A percentile compares a stretch with the other conserved stretches of the same genome.
Evolutionary conservation across 2,888 invertebrate genomes (phyloP).

Genomic region (Eucriotettix oculatus): DNA sequence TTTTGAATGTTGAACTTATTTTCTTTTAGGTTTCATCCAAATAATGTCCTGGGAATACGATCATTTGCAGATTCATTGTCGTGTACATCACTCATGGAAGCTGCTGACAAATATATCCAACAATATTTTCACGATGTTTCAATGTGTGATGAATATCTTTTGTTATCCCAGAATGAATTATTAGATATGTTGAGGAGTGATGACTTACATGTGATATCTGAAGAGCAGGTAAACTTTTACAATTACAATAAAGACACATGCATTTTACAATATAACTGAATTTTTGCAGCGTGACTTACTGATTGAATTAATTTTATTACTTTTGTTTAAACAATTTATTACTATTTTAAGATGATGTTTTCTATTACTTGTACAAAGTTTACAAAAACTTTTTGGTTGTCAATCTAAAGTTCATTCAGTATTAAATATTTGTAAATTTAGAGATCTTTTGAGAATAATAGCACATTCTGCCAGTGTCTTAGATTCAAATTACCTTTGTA

Average conservation of each 20-base stretch:
- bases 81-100: constrained; percentile 49
- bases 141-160: constrained; percentile 57
- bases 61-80: constrained; percentile 65
- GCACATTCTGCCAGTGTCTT: no score
- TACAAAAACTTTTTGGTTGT: no score
- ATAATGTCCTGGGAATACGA: constrained; percentile 64
- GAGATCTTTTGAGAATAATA: no score
- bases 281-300: neutral
- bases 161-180: constrained; percentile 41
- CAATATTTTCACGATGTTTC: constrained; percentile 64
- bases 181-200: constrained; percentile 54
- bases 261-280: neutral
- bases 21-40: constrained; percentile 47
- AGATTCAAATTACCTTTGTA: no score
- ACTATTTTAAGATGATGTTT: no score
- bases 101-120: constrained; percentile 63
- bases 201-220: constrained; percentile 56
- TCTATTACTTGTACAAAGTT: no score
- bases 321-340: neutral
- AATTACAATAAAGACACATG: neutral
- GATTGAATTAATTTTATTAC: neutral
- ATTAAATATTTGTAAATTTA: no score
- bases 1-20: neutral
- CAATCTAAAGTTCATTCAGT: no score
- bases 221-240: constrained; percentile 59